A percentile compares a stretch with the other conserved stretches of the same genome.
Conservation (phyloP, 2,113 vertebrate genomes). For the Phrynocephalus versicolor region DNA sequence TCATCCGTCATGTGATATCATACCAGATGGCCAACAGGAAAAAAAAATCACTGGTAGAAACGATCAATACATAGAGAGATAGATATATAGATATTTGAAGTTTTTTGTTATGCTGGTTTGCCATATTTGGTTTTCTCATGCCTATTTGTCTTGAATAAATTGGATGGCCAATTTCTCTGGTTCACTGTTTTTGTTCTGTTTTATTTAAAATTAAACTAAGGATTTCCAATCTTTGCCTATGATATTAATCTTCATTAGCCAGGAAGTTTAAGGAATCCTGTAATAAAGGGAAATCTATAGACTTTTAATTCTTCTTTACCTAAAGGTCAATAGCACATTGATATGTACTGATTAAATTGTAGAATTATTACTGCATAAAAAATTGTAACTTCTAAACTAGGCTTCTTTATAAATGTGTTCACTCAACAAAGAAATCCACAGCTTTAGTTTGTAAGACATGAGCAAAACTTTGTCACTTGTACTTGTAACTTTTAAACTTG, state of each 20-base stretch:
- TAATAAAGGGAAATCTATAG: background rate
- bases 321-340: background rate
- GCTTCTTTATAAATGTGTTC: too few species aligned
- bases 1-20: slow-evolving; percentile 31
- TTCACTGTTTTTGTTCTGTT: slow-evolving; percentile 50
- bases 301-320: background rate
- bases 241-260: background rate
- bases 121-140: slow-evolving; percentile 48
- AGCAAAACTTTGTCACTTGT: too few species aligned
- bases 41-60: slow-evolving; percentile 56
- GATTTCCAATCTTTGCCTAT: slow-evolving; percentile 30
- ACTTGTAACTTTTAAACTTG: too few species aligned
- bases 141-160: slow-evolving; percentile 60
- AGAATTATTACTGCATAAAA: background rate
- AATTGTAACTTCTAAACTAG: too few species aligned
- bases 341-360: background rate
- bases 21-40: slow-evolving; percentile 31
- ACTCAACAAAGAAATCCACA: too few species aligned
- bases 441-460: too few species aligned
- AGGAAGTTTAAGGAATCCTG: background rate
- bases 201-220: slow-evolving; percentile 51
- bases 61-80: slow-evolving; percentile 4
- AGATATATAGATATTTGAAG: background rate
- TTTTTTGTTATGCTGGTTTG: background rate
- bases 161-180: slow-evolving; percentile 59